These are phyloP conservation scores for Vanessa atalanta DNA, from an alignment of 1,140 invertebrate species.

Conservation along the genomic window DNA sequence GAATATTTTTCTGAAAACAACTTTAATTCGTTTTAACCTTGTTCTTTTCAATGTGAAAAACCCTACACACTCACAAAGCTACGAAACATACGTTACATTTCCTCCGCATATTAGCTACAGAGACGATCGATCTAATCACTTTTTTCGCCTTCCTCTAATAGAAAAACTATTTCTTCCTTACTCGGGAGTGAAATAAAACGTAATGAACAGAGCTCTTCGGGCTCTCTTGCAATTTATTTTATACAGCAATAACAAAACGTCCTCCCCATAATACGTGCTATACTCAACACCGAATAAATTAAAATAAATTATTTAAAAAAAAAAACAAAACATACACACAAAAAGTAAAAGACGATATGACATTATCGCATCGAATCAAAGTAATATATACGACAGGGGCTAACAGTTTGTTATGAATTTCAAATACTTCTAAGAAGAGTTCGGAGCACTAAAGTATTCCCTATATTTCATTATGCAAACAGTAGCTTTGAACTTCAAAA, in stretches of 20 bases:
- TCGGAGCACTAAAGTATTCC: background rate
- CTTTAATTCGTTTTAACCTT: background rate
- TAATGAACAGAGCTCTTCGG: constrained; percentile 17
- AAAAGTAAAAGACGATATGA: no score
- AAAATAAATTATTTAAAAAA: no score
- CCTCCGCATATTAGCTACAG: constrained; percentile 12
- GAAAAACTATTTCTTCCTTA: constrained; percentile 53
- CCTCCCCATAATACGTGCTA: no score
- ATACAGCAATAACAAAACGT: background rate
- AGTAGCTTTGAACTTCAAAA: constrained; percentile 22
- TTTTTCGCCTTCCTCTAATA: constrained; percentile 41
- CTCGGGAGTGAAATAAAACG: constrained; percentile 25
- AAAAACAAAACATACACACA: no score
- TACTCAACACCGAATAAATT: no score
- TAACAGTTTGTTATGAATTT: background rate
- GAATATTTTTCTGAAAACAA: no score
- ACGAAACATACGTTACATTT: constrained; percentile 6
- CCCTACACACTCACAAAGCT: background rate
- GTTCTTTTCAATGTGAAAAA: background rate
- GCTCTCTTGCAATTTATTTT: constrained; percentile 5
- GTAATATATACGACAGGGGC: background rate
- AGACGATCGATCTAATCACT: constrained; percentile 46
- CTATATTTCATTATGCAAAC: constrained; percentile 7
- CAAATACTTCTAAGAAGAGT: constrained; percentile 12
- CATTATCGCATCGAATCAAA: no score